A percentile compares a stretch with the other conserved stretches of the same genome.
phyloP scores from a whole-genome alignment of 1,140 invertebrate species.

The Polypedilum pembai region DNA sequence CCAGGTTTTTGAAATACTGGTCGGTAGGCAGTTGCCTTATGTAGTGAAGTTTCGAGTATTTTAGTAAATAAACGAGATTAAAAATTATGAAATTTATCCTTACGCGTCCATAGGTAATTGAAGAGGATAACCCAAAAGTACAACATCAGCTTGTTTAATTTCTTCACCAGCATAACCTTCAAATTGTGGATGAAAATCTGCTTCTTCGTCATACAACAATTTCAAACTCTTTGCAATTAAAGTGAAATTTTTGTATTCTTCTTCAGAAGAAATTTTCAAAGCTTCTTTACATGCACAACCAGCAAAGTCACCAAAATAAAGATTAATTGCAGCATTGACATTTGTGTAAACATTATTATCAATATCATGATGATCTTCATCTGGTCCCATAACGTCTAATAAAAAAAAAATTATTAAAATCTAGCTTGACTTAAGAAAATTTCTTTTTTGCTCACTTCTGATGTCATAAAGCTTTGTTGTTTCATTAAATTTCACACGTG shows the following conservation, averaged over 20 bases:
- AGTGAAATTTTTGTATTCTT: slow-evolving; percentile 36
- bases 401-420: slow-evolving; percentile 20
- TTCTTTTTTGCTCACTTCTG: slow-evolving; percentile 41
- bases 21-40: too few species aligned
- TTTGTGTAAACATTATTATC: slow-evolving; percentile 46
- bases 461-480: slow-evolving; percentile 45
- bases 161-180: slow-evolving; percentile 35
- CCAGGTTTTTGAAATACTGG: too few species aligned
- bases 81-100: too few species aligned
- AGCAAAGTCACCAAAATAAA: slow-evolving; percentile 42
- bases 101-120: not conserved
- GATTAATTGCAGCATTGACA: slow-evolving; percentile 45
- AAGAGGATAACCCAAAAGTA: not conserved
- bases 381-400: slow-evolving; percentile 48
- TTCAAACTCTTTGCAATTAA: slow-evolving; percentile 44
- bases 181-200: slow-evolving; percentile 47
- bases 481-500: slow-evolving; percentile 44
- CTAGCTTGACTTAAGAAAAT: not conserved
- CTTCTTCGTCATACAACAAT: slow-evolving; percentile 40
- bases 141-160: slow-evolving; percentile 23
- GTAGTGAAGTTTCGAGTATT: too few species aligned
- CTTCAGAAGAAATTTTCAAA: not conserved
- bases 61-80: too few species aligned
- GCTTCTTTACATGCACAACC: not conserved
- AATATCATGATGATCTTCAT: slow-evolving; percentile 46